These are phyloP conservation scores for Eubasilissa regina DNA, from an alignment of 1,140 invertebrate genomes.

Conservation along the genomic window DNA sequence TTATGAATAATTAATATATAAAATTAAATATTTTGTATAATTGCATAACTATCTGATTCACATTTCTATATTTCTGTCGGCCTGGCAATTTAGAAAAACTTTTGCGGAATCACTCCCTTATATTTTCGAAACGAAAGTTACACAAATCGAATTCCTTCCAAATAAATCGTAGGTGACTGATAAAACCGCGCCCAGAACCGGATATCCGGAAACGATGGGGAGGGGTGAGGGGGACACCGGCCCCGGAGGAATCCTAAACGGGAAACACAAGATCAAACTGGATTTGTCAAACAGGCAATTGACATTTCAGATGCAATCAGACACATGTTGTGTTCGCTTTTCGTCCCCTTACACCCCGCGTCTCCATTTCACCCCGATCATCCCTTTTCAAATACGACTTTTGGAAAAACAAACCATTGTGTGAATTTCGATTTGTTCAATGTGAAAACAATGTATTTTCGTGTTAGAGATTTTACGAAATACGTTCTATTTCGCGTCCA, in stretches of 20 bases:
- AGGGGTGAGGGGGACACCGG: background rate
- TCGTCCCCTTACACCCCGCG: constrained; percentile 21
- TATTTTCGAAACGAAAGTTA: background rate
- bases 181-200: constrained; percentile 29
- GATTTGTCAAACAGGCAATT: constrained; percentile 60
- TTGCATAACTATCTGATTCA: too few species aligned
- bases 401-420: background rate
- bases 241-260: background rate
- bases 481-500: too few species aligned
- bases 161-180: constrained; percentile 12
- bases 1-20: too few species aligned
- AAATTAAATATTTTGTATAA: too few species aligned
- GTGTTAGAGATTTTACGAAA: too few species aligned
- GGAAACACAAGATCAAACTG: constrained; percentile 55
- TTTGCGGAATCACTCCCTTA: too few species aligned
- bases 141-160: background rate
- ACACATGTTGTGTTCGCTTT: constrained; percentile 59
- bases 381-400: constrained; percentile 11
- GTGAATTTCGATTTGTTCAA: background rate
- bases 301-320: constrained; percentile 61
- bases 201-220: constrained; percentile 17
- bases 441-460: too few species aligned
- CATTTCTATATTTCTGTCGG: too few species aligned
- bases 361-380: background rate
- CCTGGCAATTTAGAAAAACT: too few species aligned